Evolutionary conservation across 2,888 invertebrate genomes (phyloP).

Genomic region (Polia nebulosa): DNA sequence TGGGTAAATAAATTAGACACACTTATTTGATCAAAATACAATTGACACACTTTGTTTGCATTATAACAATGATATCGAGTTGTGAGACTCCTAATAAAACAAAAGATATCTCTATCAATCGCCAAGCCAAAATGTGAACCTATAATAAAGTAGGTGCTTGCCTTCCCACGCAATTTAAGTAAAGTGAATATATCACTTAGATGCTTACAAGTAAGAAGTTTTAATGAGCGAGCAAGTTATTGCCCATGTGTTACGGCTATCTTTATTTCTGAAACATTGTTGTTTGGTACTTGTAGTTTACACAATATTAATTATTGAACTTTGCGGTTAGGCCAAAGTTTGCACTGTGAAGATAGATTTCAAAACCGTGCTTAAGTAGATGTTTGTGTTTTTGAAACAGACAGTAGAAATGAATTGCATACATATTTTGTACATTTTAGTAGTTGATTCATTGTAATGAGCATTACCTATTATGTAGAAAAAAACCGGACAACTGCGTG

Average conservation of each 20-base stretch:
- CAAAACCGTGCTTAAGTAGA: neutral
- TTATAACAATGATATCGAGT: constrained; percentile 8
- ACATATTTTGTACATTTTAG: neutral
- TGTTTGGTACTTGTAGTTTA: constrained; percentile 21
- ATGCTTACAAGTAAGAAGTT: constrained; percentile 40
- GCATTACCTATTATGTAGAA: neutral
- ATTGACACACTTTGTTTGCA: constrained; percentile 3
- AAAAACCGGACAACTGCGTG: too few species aligned
- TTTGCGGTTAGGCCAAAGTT: constrained; percentile 25
- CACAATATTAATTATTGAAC: constrained; percentile 23
- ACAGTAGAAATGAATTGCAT: neutral
- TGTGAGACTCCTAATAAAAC: constrained; percentile 29
- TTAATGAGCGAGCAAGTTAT: constrained; percentile 44
- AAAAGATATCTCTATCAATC: constrained; percentile 29
- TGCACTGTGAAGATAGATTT: constrained; percentile 7
- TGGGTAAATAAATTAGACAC: neutral
- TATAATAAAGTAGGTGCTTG: constrained; percentile 45
- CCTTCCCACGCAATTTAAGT: constrained; percentile 57
- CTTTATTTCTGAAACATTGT: constrained; percentile 38
- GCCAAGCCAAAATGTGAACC: constrained; percentile 24
- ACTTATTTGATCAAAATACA: neutral
- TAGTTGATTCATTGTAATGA: neutral
- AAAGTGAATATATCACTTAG: constrained; percentile 49
- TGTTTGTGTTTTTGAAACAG: neutral
- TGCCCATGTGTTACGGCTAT: constrained; percentile 21